Evolutionary conservation across 2,797 vertebrate genomes (phyloP), one percentile per base, ranked within the genome.

Genomic region (Caiman crocodilus): DNA sequence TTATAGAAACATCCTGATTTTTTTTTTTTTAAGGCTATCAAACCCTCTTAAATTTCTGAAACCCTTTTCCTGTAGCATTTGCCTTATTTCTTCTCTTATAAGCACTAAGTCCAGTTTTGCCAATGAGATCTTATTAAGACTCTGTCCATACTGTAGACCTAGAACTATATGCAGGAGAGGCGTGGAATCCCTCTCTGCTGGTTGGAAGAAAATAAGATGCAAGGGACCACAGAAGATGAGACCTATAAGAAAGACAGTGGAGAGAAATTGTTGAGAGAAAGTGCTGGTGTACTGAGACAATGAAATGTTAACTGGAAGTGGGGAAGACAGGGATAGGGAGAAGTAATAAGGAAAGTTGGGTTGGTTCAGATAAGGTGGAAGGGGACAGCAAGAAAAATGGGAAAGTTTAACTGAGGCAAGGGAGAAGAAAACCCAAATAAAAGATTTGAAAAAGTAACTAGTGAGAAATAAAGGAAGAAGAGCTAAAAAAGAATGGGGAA

Each of bases 241-340:
- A 3, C 50, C 85, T 88, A 50, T 60, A 91, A 87, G 30, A 76
- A 81, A 85, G 87, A 17, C 5, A 85, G 14, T 20, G 85, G 25
- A 32, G 60, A 71, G 30, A 28, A n/a, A 84, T 42, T 56, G 1
- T 14, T 88, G 57, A 93, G 5, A 7, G 64, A 80, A 30, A 63
- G 26, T n/a, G 2, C 9, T 56, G 25, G 73, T 2, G 79, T 87
- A 15, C 20, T 73, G 30, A 71, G 32, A 71, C 20, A 35, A 18
- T 12, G 5, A 18, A 35, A n/a, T n/a, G 16, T 28, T 65, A 30
- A 14, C 18, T 0, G 0, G 32, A 64, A 85, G 67, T 23, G 30
- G 32, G n/a, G 16, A 30, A 82, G 25, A 80, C 28, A 0, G 2
- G 25, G 2, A 25, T 25, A 7, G 10, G 42, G 21, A 18, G 32